These are phyloP conservation scores for Aix galericulata DNA, from an alignment of 2,113 vertebrate species.

Conservation along the genomic window DNA sequence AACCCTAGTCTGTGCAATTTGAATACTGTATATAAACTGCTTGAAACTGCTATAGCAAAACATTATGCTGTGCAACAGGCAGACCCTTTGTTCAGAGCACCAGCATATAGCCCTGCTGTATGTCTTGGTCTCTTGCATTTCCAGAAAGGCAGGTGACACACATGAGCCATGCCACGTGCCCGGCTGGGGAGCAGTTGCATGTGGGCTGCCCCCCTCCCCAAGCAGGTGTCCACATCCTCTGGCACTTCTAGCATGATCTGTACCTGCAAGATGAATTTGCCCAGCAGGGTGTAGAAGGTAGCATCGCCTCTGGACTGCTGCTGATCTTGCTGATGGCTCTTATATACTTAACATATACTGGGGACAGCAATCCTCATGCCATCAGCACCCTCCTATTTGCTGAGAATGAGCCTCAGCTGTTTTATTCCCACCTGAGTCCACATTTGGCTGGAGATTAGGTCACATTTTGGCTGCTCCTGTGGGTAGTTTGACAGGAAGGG, in stretches of 20 bases:
- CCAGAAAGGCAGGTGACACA: neutral
- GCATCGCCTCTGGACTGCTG: neutral
- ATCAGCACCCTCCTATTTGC: neutral
- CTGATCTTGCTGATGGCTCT: neutral
- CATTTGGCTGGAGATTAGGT: neutral
- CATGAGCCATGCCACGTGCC: neutral
- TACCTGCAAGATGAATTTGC: too few species aligned
- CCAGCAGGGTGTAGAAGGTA: neutral
- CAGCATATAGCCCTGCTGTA: neutral
- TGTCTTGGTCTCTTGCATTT: neutral
- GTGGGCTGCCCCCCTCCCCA: neutral
- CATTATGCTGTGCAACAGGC: neutral
- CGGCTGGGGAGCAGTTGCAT: too few species aligned
- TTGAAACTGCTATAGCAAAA: neutral
- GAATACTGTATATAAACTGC: neutral
- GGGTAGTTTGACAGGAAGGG: neutral
- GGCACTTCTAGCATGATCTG: neutral
- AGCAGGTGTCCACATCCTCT: too few species aligned
- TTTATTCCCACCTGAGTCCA: neutral
- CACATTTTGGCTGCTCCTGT: neutral
- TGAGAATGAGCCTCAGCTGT: neutral
- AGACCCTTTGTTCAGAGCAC: neutral
- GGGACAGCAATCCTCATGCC: neutral
- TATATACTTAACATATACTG: neutral
- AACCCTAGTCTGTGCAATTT: neutral